Conservation (phyloP, 2,888 invertebrate genomes). For the Harmothoe impar region DNA sequence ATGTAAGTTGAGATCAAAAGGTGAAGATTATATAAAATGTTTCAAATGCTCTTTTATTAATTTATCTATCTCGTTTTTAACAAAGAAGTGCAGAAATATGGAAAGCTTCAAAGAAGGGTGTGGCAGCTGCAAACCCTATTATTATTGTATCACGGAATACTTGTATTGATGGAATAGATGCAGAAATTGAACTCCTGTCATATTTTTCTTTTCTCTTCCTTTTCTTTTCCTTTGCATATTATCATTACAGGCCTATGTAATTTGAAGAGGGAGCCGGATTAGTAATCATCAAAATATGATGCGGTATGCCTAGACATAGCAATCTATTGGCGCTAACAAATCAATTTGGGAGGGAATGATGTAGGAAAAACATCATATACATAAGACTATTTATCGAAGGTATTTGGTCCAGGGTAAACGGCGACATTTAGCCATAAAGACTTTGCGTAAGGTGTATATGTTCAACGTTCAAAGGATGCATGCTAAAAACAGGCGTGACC, state of each 20-base stretch:
- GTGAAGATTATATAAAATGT: not conserved
- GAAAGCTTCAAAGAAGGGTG: slow-evolving; percentile 22
- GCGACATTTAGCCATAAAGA: too few species aligned
- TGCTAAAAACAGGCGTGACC: too few species aligned
- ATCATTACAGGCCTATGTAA: not conserved
- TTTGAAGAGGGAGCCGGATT: not conserved
- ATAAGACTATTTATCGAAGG: too few species aligned
- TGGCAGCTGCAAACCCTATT: not conserved
- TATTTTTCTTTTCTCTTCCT: too few species aligned
- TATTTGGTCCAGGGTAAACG: too few species aligned
- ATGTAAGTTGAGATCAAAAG: slow-evolving; percentile 45
- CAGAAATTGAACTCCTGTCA: not conserved
- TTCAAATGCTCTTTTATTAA: slow-evolving; percentile 34
- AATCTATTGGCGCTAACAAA: not conserved
- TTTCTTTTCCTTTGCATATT: not conserved
- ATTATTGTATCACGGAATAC: not conserved
- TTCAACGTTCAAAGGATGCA: too few species aligned
- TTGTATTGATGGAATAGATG: not conserved
- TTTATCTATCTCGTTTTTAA: not conserved
- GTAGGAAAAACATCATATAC: not conserved
- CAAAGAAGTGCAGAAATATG: not conserved
- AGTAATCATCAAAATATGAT: not conserved
- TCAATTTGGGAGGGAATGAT: not conserved
- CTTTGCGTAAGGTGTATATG: too few species aligned
- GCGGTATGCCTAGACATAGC: not conserved